Conservation (phyloP, 1,140 invertebrate species). For the Battus philenor region DNA sequence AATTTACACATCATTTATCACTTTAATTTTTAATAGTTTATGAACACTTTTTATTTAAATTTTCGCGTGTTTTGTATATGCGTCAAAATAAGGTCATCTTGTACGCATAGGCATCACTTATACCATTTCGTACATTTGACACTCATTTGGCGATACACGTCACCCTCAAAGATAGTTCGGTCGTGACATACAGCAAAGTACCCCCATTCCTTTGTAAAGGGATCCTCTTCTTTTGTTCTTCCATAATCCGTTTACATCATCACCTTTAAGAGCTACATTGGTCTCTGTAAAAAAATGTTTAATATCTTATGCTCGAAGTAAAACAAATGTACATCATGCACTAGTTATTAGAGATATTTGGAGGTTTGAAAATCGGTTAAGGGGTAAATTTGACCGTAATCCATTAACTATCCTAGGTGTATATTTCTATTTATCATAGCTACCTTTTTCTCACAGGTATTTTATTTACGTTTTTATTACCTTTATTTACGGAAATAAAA, state of each 20-base stretch:
- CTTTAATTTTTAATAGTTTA: conserved; percentile 20
- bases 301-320: no score
- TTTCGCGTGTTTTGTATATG: no score
- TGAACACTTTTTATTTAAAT: conserved; percentile 36
- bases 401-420: no score
- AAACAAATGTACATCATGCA: no score
- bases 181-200: conserved; percentile 80
- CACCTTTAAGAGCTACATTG: conserved; percentile 74
- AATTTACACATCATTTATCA: conserved; percentile 24
- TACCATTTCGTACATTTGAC: conserved; percentile 6
- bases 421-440: no score
- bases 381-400: no score
- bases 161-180: conserved; percentile 80
- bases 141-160: conserved; percentile 44
- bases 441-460: no score
- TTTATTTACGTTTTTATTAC: no score
- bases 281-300: conserved; percentile 64
- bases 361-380: no score
- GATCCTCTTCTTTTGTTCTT: conserved; percentile 78
- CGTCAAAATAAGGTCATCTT: not conserved
- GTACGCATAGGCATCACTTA: conserved; percentile 11
- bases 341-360: no score
- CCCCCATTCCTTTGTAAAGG: conserved; percentile 80
- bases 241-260: conserved; percentile 78
- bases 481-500: no score